A percentile compares a stretch with the other conserved stretches of the same genome.
phyloP scores from a whole-genome alignment of 2,113 vertebrate genomes.

The Cervus canadensis region DNA sequence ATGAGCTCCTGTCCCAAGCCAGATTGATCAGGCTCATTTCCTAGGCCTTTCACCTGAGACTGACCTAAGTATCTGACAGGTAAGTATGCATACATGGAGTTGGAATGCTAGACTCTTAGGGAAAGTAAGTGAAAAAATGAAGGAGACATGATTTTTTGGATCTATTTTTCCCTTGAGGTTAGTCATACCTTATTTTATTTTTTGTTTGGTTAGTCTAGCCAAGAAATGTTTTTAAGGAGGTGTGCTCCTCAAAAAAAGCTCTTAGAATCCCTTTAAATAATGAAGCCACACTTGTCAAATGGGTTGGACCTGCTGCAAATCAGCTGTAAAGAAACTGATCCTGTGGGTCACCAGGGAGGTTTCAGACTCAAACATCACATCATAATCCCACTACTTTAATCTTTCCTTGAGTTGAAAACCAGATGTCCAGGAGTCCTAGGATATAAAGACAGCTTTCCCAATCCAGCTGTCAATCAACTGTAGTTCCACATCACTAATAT shows the following conservation, averaged over 20 bases:
- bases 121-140: neutral
- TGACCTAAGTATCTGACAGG: neutral
- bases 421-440: neutral
- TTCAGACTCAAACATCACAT: neutral
- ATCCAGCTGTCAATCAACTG: slow-evolving; percentile 5
- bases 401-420: neutral
- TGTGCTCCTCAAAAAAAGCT: neutral
- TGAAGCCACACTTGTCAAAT: neutral
- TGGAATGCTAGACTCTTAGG: neutral
- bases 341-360: neutral
- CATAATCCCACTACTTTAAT: neutral
- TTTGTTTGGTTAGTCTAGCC: neutral
- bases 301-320: neutral
- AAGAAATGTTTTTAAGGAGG: neutral
- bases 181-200: neutral
- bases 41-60: neutral
- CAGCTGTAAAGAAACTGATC: slow-evolving; percentile 13
- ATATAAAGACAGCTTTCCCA: slow-evolving; percentile 5
- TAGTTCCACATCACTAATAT: slow-evolving; percentile 10
- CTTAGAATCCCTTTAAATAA: neutral
- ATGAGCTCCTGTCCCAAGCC: neutral
- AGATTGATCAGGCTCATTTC: neutral
- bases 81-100: neutral
- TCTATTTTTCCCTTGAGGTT: neutral
- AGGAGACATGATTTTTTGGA: neutral